Conservation (phyloP, 2,797 vertebrate genomes). For the Bryconaethiops microstoma region DNA sequence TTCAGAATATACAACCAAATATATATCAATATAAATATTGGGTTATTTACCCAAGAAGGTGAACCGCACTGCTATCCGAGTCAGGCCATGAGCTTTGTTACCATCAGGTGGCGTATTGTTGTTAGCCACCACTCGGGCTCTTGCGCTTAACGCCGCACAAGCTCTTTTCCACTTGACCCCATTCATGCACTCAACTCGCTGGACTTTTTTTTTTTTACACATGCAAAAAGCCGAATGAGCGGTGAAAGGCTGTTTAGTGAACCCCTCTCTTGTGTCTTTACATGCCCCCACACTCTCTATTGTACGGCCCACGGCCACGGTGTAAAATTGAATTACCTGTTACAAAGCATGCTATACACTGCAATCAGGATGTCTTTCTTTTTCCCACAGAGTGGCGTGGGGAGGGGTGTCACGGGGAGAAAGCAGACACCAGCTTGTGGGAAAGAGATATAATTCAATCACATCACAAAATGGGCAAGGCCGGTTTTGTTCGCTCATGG, state of each 20-base stretch:
- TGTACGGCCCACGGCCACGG: constrained; percentile 73
- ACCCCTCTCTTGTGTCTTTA: constrained; percentile 57
- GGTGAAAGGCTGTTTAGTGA: constrained; percentile 73
- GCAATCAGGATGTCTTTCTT: constrained; percentile 66
- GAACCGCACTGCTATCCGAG: constrained; percentile 1
- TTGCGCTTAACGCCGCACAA: constrained; percentile 28
- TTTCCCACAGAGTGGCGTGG: constrained; percentile 73
- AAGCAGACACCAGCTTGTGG: constrained; percentile 67
- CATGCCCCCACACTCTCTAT: constrained; percentile 50
- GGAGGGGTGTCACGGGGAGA: constrained; percentile 62
- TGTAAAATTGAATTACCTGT: constrained; percentile 83
- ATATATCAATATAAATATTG: constrained; percentile 15
- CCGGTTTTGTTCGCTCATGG: constrained; percentile 57
- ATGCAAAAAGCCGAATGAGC: constrained; percentile 73
- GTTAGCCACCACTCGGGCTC: not conserved
- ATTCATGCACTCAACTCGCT: constrained; percentile 44
- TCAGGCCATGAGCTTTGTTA: constrained; percentile 25
- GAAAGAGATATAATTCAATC: constrained; percentile 68
- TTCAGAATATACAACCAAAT: too few relatives aligned
- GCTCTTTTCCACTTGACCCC: constrained; percentile 23
- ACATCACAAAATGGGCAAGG: constrained; percentile 61
- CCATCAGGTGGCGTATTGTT: constrained; percentile 52
- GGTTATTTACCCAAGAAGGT: constrained; percentile 19
- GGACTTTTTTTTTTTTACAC: constrained; percentile 73
- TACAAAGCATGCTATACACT: constrained; percentile 71